Percentiles rank a stretch among this genome's conserved stretches.
These are phyloP conservation scores for Tenthredo livida DNA, from an alignment of 2,888 invertebrate genomes.

Conservation along the genomic window DNA sequence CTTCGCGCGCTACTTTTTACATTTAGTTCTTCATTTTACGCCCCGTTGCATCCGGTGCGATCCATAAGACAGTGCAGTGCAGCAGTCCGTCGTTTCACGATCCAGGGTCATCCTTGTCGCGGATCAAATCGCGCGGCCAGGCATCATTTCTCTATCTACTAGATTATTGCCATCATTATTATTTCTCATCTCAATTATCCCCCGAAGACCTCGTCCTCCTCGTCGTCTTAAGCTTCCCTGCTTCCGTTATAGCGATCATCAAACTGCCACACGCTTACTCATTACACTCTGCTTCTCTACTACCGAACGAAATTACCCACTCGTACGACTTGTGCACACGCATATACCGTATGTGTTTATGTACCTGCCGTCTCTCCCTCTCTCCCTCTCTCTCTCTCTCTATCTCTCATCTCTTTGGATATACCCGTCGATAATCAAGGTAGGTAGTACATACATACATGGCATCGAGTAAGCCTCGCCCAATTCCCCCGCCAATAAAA, in stretches of 20 bases:
- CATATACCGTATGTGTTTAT: too few relatives aligned
- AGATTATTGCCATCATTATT: slow-evolving; percentile 24
- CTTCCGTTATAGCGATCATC: slow-evolving; percentile 36
- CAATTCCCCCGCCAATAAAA: slow-evolving; percentile 46
- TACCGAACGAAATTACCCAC: background rate
- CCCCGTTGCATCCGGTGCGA: slow-evolving; percentile 39
- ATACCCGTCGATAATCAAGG: slow-evolving; percentile 27
- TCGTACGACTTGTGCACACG: background rate
- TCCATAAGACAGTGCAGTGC: background rate
- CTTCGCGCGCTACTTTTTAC: slow-evolving; percentile 60
- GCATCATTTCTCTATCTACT: background rate
- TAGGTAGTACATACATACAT: background rate
- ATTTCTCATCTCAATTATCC: slow-evolving; percentile 44
- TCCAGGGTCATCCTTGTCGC: slow-evolving; percentile 36
- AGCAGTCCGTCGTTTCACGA: background rate
- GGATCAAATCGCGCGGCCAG: slow-evolving; percentile 31
- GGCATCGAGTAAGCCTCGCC: slow-evolving; percentile 31
- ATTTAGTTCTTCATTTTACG: slow-evolving; percentile 47
- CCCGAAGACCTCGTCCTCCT: background rate
- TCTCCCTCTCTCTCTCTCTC: too few relatives aligned
- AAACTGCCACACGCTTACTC: slow-evolving; percentile 31
- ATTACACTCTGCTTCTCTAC: slow-evolving; percentile 10
- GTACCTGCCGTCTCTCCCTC: too few relatives aligned
- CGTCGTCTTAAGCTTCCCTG: slow-evolving; percentile 9
- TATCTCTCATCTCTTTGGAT: slow-evolving; percentile 2